Base-by-base conservation (phyloP, 2,797 vertebrate species). In the Oreortyx pictus region DNA sequence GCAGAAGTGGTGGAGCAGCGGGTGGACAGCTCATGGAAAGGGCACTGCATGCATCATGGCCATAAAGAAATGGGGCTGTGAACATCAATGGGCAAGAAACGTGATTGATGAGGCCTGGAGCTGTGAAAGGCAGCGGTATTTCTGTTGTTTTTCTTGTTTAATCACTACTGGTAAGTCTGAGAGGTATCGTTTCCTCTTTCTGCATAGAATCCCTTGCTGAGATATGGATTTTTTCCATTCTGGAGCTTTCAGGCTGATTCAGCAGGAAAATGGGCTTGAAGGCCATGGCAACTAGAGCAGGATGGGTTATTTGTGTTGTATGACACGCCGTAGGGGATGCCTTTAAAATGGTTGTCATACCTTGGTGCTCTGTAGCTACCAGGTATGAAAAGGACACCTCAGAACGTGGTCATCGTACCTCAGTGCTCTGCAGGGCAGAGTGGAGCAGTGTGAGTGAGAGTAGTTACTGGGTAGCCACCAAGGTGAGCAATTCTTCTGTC, bases 291-390 rank as follows among this genome's bases (percentile, higher is more conserved):
- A 2, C 50, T 33, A 73, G 88, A 82, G 81, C 90, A 82, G 94
- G 81, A 72, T 67, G 72, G 82, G 89, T 81, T 90, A 47, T 77
- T 67, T 88, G 83, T 81, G 46, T 70, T 82, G 77, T 64, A 14
- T 93, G 93, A 84, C 74, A 86, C 46, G 25, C 60, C 84, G 62
- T n/a, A 79, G 90, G 61, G 82, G 89, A 71, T 82, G 82, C 65
- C 46, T 82, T 71, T 29, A 46, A 22, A 78, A 77, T 25, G 66
- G 6, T 17, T 75, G 74, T 70, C 4, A 8, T 44, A 25, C 86
- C 9, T 13, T 17, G 44, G 65, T 7, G 1, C 82, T 41, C 73
- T 57, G 76, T 71, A 64, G 62, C 1, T 41, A 41, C 39, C 39
- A 41, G 39, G 39, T 41, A 41, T 41, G 39, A 41, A 41, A 41